phyloP scores from a whole-genome alignment of 2,797 vertebrate genomes.

The Syndactyla subalaris region DNA sequence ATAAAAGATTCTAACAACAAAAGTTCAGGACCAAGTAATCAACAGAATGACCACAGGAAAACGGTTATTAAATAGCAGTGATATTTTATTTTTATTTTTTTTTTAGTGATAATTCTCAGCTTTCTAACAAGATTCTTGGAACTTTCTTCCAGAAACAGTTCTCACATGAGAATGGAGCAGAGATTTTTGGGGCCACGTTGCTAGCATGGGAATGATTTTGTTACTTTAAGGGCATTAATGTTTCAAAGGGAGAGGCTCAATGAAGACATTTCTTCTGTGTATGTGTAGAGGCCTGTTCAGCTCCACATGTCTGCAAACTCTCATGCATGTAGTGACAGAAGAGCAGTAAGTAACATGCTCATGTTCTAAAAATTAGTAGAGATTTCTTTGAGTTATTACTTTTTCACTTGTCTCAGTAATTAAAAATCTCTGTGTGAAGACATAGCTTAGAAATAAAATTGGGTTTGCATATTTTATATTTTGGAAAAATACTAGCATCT shows the following conservation, averaged over 20 bases:
- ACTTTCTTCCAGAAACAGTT: neutral
- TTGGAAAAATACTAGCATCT: neutral
- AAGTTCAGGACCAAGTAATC: neutral
- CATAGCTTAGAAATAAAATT: neutral
- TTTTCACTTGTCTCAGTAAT: slow-evolving; percentile 26
- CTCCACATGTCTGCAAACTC: neutral
- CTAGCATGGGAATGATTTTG: neutral
- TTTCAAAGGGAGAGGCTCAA: neutral
- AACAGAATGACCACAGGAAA: neutral
- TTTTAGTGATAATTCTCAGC: neutral
- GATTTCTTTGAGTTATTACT: slow-evolving; percentile 9
- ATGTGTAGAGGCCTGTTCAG: neutral
- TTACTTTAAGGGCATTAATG: neutral
- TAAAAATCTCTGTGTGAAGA: slow-evolving; percentile 8
- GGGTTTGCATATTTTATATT: neutral
- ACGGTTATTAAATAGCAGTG: neutral
- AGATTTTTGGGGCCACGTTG: neutral
- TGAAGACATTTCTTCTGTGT: neutral
- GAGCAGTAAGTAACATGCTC: neutral
- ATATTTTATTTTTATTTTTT: neutral
- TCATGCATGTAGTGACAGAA: neutral
- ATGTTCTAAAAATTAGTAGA: slow-evolving; percentile 34
- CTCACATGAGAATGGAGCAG: neutral
- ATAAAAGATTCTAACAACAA: neutral
- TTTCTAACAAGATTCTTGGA: neutral